Evolutionary conservation across 2,888 invertebrate species (phyloP), one percentile per base, ranked within the genome.

Genomic region (Thelaira solivaga): DNA sequence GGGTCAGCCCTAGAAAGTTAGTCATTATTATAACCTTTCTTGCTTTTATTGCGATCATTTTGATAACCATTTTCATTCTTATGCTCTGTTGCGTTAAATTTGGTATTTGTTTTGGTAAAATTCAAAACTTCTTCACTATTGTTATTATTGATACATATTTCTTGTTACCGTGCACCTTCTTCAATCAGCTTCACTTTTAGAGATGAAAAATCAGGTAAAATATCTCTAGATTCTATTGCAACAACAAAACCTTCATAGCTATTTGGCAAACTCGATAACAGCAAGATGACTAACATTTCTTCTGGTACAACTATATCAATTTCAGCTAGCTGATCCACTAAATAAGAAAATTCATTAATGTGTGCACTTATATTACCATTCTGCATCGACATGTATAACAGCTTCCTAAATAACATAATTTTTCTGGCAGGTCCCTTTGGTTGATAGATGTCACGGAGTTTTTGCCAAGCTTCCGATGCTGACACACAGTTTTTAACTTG

Each of bases 261-360:
- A 26, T 67, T 51, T 29, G 81, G 79, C 7, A 82, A 47, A 16
- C 80, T 76, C 10, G 81, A 79, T 4, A 81, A 65, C 18, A 81
- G 55, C 6, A 80, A 80, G 22, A 78, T 73, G 1, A 49, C 59
- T 6, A 68, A 34, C 29, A 77, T 47, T 62, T 77, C 69, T 29
- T 73, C 59, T 8, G 51, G 45, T 18, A 69, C 4, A 1, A n/a
- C 10, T 0, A 78, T 57, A 1, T 57, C 73, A 11, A 64, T 62
- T 49, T 77, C 77, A 1, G 55, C 24, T 8, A 73, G 13, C 49
- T 77, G 57, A 10, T 77, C 77, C 16, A 49, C n/a, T 4, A 64
- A 39, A 11, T 1, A 7, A 10, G 20, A 31, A n/a, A 69, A 71
- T 1, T 39, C 20, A 16, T 43, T 36, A 6, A 76, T 36, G 20